These are phyloP conservation scores for Disparrhopalites patrizii DNA, from an alignment of 2,888 invertebrate genomes.

Conservation along the genomic window DNA sequence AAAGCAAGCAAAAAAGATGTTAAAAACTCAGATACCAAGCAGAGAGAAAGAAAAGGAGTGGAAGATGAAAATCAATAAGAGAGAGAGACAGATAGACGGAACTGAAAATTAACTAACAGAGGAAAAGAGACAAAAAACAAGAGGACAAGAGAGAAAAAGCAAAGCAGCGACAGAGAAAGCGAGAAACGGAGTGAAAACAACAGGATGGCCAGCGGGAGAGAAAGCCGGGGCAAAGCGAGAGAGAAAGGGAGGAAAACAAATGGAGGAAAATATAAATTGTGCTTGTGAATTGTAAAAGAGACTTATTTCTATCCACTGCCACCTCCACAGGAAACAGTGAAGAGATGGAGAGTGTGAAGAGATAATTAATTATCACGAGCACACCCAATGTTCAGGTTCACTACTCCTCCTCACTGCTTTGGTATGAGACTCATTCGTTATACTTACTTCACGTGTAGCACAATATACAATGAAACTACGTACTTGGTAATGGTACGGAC, in stretches of 20 bases:
- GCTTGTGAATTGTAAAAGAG: not conserved
- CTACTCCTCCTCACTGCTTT: too few species aligned
- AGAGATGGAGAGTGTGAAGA: constrained; percentile 12
- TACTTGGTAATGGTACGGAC: not conserved
- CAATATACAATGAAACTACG: too few species aligned
- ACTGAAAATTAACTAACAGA: not conserved
- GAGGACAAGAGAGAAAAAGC: not conserved
- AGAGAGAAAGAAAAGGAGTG: too few species aligned
- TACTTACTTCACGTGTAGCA: too few species aligned
- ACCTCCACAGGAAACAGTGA: not conserved
- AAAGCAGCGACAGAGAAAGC: not conserved
- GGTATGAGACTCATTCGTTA: too few species aligned
- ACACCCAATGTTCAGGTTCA: constrained; percentile 16
- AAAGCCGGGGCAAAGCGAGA: not conserved
- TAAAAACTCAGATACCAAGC: not conserved
- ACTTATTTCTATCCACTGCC: not conserved
- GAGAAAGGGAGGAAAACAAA: not conserved
- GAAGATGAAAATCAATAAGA: too few species aligned
- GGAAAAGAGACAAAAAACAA: too few species aligned
- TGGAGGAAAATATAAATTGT: not conserved
- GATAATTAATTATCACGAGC: constrained; percentile 19
- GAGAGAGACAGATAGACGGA: not conserved
- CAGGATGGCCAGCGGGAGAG: not conserved
- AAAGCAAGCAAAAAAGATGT: too few species aligned
- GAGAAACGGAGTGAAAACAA: not conserved